phyloP scores from a whole-genome alignment of 2,888 invertebrate species.

The Cheilosia vernalis region DNA sequence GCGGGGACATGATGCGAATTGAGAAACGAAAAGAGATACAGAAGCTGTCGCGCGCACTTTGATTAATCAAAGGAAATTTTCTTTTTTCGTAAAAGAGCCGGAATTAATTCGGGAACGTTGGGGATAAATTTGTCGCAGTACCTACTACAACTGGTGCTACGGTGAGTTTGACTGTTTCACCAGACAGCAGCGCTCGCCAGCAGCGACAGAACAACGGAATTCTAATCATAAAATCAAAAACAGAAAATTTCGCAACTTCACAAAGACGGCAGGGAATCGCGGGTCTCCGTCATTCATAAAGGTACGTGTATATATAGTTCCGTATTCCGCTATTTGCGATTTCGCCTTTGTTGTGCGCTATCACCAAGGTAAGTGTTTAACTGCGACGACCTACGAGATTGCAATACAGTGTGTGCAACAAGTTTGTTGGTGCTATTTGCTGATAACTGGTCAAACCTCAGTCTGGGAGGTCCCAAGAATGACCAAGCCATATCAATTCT shows the following conservation, averaged over 20 bases:
- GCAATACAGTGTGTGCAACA: no score
- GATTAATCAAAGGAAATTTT: constrained; percentile 70
- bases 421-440: no score
- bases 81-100: constrained; percentile 41
- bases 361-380: no score
- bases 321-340: no score
- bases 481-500: no score
- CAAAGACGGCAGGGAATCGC: constrained; percentile 19
- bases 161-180: neutral
- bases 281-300: no score
- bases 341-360: no score
- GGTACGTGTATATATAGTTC: no score
- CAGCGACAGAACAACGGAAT: constrained; percentile 56
- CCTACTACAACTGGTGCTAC: constrained; percentile 17
- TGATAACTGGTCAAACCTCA: no score
- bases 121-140: constrained; percentile 62
- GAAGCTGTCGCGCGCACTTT: constrained; percentile 59
- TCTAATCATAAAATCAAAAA: constrained; percentile 73
- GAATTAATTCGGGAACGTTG: constrained; percentile 68
- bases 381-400: no score
- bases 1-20: neutral
- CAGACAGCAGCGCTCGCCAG: neutral
- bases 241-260: constrained; percentile 37
- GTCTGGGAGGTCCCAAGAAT: no score
- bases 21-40: constrained; percentile 10